These are phyloP conservation scores for Ciona savignyi DNA, from an alignment of 23 tunicate species.

Conservation along the genomic window DNA sequence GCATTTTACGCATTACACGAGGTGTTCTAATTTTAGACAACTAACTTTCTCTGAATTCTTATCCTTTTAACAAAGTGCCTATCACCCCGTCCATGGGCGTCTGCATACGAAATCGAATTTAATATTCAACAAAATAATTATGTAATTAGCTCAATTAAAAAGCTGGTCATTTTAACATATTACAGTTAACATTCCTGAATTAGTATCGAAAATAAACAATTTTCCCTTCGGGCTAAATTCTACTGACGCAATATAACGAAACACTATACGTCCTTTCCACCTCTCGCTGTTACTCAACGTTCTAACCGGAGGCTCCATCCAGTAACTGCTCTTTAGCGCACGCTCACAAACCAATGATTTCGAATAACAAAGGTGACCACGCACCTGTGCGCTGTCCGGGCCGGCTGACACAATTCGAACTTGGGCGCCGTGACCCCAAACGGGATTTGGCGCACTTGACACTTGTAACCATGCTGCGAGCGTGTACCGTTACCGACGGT, in stretches of 20 bases:
- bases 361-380: neutral
- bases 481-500: neutral
- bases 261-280: neutral
- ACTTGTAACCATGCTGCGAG: constrained; percentile 15
- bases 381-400: constrained; percentile 23
- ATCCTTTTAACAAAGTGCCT: no score
- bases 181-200: no score
- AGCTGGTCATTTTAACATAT: no score
- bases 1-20: no score
- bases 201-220: no score
- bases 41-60: no score
- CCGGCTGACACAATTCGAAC: constrained; percentile 16
- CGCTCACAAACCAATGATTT: constrained; percentile 5
- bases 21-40: no score
- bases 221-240: neutral
- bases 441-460: constrained; percentile 39
- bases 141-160: no score
- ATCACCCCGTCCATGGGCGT: no score
- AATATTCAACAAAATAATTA: no score
- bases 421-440: constrained; percentile 32
- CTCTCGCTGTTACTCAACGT: neutral
- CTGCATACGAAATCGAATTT: no score
- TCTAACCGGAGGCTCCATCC: neutral
- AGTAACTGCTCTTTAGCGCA: neutral
- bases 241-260: neutral